Conservation (phyloP, 2,797 vertebrate species). For the Eremophila alpestris region DNA sequence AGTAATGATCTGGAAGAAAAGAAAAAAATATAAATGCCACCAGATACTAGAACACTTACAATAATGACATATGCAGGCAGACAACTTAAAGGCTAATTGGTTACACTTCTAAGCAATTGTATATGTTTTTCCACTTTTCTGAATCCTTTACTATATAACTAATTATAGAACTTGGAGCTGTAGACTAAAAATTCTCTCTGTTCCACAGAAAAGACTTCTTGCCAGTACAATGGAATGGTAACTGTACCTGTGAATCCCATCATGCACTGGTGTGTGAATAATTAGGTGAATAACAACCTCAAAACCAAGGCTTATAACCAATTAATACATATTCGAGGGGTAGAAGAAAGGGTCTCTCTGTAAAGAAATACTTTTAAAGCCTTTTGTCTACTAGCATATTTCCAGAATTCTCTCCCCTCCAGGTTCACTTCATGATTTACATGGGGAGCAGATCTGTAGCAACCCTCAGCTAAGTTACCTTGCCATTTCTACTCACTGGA, state of each 20-base stretch:
- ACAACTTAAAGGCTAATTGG: not conserved
- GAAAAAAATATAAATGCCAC: not conserved
- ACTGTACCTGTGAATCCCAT: not conserved
- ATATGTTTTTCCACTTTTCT: not conserved
- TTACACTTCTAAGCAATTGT: not conserved
- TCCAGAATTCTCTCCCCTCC: constrained; percentile 6
- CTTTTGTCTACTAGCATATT: not conserved
- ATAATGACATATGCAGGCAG: not conserved
- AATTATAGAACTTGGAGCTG: not conserved
- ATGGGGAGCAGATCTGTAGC: not conserved
- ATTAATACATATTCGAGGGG: constrained; percentile 43
- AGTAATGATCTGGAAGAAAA: constrained; percentile 89
- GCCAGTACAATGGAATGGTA: not conserved
- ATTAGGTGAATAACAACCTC: not conserved
- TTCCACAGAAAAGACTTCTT: not conserved
- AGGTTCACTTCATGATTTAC: constrained; percentile 9
- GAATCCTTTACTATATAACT: not conserved
- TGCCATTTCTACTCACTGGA: not conserved
- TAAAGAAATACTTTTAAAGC: constrained; percentile 32
- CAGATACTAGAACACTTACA: constrained; percentile 8
- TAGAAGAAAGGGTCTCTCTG: not conserved
- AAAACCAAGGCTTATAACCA: constrained; percentile 31
- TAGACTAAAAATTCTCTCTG: not conserved
- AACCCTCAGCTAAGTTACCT: not conserved
- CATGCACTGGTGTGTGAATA: not conserved